Evolutionary conservation across 2,888 invertebrate genomes (phyloP), one percentile per base, ranked within the genome.

Genomic region (Drosophila cognata): DNA sequence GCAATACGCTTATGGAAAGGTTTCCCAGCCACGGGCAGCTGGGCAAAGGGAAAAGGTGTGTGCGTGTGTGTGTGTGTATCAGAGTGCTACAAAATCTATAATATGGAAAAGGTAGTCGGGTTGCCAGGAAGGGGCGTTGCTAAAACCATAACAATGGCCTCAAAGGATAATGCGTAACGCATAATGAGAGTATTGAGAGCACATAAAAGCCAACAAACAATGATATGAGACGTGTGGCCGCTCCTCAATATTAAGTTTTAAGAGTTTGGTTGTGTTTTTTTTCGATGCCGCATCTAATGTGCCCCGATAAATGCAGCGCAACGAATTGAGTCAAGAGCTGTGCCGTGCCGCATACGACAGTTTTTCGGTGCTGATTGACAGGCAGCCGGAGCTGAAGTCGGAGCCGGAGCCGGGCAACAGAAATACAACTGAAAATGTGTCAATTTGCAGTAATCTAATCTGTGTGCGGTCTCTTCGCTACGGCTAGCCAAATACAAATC

Each of bases 91-190:
- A 33, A 74, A 87, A 80, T 82, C 72, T 74, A 81, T 82, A 84
- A 69, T 74, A 53, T 33, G 36, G 21, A 73, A 75, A 78, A 81
- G 56, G 87, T 84, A 71, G 70, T 90, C 79, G 79, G 74, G 84
- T 87, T 86, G 88, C 87, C 90, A 90, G 90, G 88, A 90, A 86
- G 77, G 64, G 90, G 90, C 90, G 90, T 90, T 77, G 69, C 90
- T 75, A 77, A 82, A 72, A 28, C 83, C 75, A 70, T 81, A 85
- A 85, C 86, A 89, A 82, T 56, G 56, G 67, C 65, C 55, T 57
- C 57, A 74, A 76, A 89, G 88, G 89, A 85, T 87, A 89, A 89
- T 85, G 85, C 88, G 89, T 89, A 82, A 89, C 80, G 80, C 88
- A 82, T 88, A 78, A 87, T 76, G 68, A 76, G 77, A 68, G 75